phyloP scores from a whole-genome alignment of 2,113 vertebrate genomes.

The Gambusia affinis region DNA sequence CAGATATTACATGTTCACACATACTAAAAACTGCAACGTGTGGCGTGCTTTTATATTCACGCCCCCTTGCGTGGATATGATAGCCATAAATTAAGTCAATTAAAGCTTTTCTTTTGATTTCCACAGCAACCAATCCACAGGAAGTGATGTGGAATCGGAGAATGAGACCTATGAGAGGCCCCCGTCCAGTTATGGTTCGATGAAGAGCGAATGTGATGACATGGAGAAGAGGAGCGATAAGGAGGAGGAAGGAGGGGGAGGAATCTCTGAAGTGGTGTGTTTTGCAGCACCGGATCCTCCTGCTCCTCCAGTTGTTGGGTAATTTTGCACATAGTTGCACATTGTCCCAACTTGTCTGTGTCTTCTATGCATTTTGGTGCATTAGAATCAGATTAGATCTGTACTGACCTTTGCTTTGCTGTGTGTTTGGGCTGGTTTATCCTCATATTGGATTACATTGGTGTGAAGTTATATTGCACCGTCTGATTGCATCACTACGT shows the following conservation, averaged over 20 bases:
- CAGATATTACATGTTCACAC: too few species aligned
- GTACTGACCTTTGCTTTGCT: background rate
- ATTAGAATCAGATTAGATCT: background rate
- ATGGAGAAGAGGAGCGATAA: background rate
- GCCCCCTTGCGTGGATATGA: too few species aligned
- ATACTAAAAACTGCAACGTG: too few species aligned
- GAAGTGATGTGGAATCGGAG: constrained; percentile 2
- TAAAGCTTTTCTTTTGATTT: background rate
- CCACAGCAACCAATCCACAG: background rate
- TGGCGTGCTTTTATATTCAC: too few species aligned
- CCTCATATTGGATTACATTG: background rate
- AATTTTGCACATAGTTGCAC: background rate
- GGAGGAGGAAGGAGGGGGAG: background rate
- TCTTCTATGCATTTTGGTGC: background rate
- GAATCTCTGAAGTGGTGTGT: background rate
- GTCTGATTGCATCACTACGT: background rate
- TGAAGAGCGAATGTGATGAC: constrained; percentile 69
- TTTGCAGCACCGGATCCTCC: background rate
- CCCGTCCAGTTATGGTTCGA: constrained; percentile 79
- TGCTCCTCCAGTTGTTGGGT: constrained; percentile 22
- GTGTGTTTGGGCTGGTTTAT: background rate
- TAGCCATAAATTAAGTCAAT: too few species aligned
- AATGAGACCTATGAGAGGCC: constrained; percentile 49
- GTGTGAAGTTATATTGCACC: background rate
- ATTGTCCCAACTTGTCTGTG: too few species aligned